These are phyloP conservation scores for Lophius americanus DNA, from an alignment of 2,797 vertebrate species.

Conservation along the genomic window DNA sequence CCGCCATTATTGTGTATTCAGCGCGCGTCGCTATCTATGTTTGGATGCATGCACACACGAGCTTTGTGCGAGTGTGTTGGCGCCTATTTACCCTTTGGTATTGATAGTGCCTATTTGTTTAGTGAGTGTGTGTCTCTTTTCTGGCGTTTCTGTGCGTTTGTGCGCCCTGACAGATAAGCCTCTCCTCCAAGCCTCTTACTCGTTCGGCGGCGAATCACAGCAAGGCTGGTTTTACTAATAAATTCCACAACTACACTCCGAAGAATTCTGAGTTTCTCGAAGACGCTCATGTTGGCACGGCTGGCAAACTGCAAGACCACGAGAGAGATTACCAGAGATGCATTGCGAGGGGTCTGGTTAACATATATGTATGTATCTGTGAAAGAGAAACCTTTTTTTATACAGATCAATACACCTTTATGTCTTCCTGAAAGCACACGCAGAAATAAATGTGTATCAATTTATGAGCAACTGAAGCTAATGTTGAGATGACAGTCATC, in stretches of 20 bases:
- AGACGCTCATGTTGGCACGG: slow-evolving; percentile 35
- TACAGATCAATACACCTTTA: too few relatives aligned
- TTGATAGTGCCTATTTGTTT: slow-evolving; percentile 21
- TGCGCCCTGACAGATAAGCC: slow-evolving; percentile 69
- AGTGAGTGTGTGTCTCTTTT: slow-evolving; percentile 18
- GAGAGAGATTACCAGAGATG: not conserved
- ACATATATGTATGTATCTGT: too few relatives aligned
- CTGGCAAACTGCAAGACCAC: slow-evolving; percentile 21
- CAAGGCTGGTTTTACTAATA: slow-evolving; percentile 74
- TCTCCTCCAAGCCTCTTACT: slow-evolving; percentile 69
- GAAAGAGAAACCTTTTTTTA: too few relatives aligned
- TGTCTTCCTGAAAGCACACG: too few relatives aligned
- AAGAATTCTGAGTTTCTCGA: slow-evolving; percentile 55
- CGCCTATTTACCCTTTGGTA: slow-evolving; percentile 45
- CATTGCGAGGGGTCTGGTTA: too few relatives aligned
- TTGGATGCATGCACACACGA: slow-evolving; percentile 25
- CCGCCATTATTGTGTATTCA: slow-evolving; percentile 6
- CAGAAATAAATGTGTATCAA: too few relatives aligned
- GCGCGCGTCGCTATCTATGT: slow-evolving; percentile 21
- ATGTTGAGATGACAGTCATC: too few relatives aligned
- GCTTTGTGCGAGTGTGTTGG: slow-evolving; percentile 16
- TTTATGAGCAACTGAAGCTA: too few relatives aligned
- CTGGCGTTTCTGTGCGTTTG: slow-evolving; percentile 34
- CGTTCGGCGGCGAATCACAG: slow-evolving; percentile 58
- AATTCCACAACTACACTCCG: slow-evolving; percentile 51